These are phyloP conservation scores for Drosophila parthenogenetica DNA, from an alignment of 2,888 invertebrate genomes.

Conservation along the genomic window DNA sequence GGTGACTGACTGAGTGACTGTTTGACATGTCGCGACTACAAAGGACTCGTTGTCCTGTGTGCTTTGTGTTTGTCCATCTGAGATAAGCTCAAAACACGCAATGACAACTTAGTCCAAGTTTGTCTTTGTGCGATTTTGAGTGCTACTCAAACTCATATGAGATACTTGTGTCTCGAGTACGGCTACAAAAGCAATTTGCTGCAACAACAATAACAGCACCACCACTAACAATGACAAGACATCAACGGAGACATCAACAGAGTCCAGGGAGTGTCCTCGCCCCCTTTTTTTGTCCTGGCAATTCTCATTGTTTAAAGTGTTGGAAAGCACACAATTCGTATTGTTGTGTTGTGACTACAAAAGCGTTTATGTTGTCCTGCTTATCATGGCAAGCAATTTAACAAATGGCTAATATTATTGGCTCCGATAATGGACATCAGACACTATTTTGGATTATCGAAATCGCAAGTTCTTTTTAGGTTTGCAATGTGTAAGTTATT, in stretches of 20 bases:
- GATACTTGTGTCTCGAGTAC: constrained; percentile 20
- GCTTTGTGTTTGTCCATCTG: constrained; percentile 77
- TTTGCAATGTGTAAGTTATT: not conserved
- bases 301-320: constrained; percentile 75
- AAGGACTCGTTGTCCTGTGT: constrained; percentile 29
- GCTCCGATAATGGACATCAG: constrained; percentile 46
- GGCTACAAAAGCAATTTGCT: constrained; percentile 58
- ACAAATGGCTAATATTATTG: constrained; percentile 70
- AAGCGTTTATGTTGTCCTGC: constrained; percentile 47
- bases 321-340: constrained; percentile 69
- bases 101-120: constrained; percentile 68
- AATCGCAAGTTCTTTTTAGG: constrained; percentile 3
- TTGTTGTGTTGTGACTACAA: constrained; percentile 57
- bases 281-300: constrained; percentile 34
- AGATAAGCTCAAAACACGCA: constrained; percentile 80
- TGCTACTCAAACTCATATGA: constrained; percentile 28
- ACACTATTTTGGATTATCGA: constrained; percentile 2
- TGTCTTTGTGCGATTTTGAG: constrained; percentile 58
- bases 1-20: constrained; percentile 19
- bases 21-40: constrained; percentile 7
- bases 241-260: constrained; percentile 26
- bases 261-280: constrained; percentile 35
- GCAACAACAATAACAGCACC: constrained; percentile 57
- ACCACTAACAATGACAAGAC: constrained; percentile 60
- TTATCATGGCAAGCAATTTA: constrained; percentile 76